Base-by-base conservation (phyloP, 2,113 vertebrate species). In the Trochalopteron elliotii region DNA sequence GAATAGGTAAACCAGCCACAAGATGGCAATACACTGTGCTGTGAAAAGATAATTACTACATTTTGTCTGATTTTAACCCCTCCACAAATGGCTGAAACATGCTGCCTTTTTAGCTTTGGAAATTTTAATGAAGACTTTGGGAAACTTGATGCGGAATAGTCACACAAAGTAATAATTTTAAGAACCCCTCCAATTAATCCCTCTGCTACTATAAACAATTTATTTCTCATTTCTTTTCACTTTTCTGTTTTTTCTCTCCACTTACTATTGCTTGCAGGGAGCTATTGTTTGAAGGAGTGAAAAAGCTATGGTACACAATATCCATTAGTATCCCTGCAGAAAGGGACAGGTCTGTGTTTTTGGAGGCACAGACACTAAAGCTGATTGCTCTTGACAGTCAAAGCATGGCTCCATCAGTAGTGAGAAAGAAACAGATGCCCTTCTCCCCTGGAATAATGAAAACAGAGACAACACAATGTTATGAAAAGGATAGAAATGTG, bases 21-120 rank as follows among this genome's bases (percentile, higher is more conserved):
- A 97, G 98, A 96, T 98, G 98, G 94, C 60, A 98, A 97, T 61
- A 95, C 90, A 94, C 25, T 65, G 86, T 79, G 63, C 95, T 61
- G 87, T 72, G 89, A 97, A 93, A 77, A 91, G 71, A 71, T 68
- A 91, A 72, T 45, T 3, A 33, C n/a, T 56, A 4, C 11, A 47
- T 47, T 47, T 91, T 42, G 17, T 37, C 40, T 65, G 20, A 52
- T 52, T 82, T 79, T 84, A 89, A 84, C 52, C 44, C 37, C 18
- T 81, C 19, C n/a, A 53, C 0, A 5, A 83, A 31, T 10, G 24
- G 44, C 39, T 67, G 55, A 88, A 90, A 55, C 2, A 10, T 0
- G 0, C 30, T 37, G 50, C 33, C 47, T 70, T 42, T 87, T 76
- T 22, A 80, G 25, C 13, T 42, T 61, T 12, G 6, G 27, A 63